Evolutionary conservation across 2,113 vertebrate genomes (phyloP).

Genomic region (Dicerorhinus sumatrensis): DNA sequence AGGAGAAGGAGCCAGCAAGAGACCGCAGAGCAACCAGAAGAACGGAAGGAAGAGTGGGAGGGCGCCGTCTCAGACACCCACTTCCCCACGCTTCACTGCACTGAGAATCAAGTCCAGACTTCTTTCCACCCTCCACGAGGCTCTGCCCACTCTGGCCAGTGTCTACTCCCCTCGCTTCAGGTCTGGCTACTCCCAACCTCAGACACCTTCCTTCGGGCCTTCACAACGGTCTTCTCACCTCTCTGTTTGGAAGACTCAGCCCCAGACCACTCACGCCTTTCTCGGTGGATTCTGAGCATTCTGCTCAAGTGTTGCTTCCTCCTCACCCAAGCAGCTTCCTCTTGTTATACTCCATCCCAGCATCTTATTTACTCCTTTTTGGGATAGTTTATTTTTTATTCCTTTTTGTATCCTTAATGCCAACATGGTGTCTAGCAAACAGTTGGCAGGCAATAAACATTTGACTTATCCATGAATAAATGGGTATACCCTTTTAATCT

Average conservation of each 20-base stretch:
- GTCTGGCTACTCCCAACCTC: background rate
- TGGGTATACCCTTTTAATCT: background rate
- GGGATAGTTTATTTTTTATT: background rate
- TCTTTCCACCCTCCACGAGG: background rate
- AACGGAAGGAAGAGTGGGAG: background rate
- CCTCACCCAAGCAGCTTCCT: background rate
- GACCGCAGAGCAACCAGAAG: background rate
- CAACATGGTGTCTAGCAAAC: background rate
- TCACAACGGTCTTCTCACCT: background rate
- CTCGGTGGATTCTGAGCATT: background rate
- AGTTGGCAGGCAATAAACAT: background rate
- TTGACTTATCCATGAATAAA: background rate
- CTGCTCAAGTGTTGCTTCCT: background rate
- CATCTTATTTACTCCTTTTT: background rate
- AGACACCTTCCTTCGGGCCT: background rate
- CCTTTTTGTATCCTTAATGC: background rate
- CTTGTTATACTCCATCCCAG: background rate
- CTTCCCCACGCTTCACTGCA: background rate
- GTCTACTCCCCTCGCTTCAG: background rate
- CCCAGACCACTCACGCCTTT: background rate
- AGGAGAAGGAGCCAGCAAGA: background rate
- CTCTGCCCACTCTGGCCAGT: background rate
- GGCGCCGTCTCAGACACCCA: background rate
- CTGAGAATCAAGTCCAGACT: background rate
- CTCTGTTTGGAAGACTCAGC: background rate